Percentiles rank a stretch among this genome's conserved stretches.
These are phyloP conservation scores for Ceratina calcarata DNA, from an alignment of 1,140 invertebrate genomes.

Conservation along the genomic window DNA sequence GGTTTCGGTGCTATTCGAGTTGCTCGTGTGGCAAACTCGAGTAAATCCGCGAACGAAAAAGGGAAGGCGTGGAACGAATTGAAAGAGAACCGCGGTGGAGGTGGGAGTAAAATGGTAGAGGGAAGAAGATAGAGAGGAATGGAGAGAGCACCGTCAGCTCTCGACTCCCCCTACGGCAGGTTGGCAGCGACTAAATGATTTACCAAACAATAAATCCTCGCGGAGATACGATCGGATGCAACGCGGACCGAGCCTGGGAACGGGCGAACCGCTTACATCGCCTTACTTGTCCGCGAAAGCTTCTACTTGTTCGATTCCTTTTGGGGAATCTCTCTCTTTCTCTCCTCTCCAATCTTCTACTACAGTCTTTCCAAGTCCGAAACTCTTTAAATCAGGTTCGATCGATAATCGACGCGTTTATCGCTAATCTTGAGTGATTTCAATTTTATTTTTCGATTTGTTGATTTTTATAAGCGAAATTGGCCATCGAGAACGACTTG, in stretches of 20 bases:
- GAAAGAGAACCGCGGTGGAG: slow-evolving; percentile 24
- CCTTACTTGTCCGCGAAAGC: slow-evolving; percentile 48
- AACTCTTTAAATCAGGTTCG: not conserved
- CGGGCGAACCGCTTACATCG: slow-evolving; percentile 65
- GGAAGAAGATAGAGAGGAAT: slow-evolving; percentile 26
- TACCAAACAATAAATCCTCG: slow-evolving; percentile 81
- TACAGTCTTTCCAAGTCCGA: not conserved
- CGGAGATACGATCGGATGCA: slow-evolving; percentile 78
- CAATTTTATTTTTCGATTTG: too few species aligned
- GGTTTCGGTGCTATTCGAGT: not conserved
- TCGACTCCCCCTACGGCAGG: slow-evolving; percentile 73
- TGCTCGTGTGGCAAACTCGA: slow-evolving; percentile 6
- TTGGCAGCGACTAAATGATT: slow-evolving; percentile 80
- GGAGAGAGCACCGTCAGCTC: slow-evolving; percentile 60
- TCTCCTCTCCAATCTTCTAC: not conserved
- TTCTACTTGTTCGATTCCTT: slow-evolving; percentile 50
- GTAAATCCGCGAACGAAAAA: slow-evolving; percentile 31
- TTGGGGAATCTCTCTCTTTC: slow-evolving; percentile 32
- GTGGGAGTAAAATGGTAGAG: slow-evolving; percentile 39
- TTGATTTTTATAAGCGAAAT: too few species aligned
- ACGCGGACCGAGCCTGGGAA: slow-evolving; percentile 66
- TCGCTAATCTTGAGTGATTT: not conserved
- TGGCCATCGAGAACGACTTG: too few species aligned
- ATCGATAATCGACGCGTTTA: slow-evolving; percentile 19
- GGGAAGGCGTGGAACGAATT: slow-evolving; percentile 26